Conservation (phyloP, 1,140 invertebrate genomes). For the Nasonia vitripennis region DNA sequence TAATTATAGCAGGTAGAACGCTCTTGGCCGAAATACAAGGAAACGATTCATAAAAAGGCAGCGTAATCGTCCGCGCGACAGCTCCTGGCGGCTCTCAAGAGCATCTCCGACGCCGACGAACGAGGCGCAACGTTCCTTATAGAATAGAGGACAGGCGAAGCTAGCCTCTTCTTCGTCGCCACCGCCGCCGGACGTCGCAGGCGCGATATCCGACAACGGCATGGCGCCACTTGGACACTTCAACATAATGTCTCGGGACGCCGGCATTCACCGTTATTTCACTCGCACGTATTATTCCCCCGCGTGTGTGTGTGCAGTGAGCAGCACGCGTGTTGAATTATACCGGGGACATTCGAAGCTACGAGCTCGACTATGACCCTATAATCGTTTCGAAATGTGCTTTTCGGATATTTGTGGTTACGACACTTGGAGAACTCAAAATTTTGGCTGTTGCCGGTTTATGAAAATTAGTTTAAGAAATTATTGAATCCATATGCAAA, state of each 20-base stretch:
- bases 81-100: constrained; percentile 9
- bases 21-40: background rate
- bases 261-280: constrained; percentile 51
- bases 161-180: too few species aligned
- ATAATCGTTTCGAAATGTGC: constrained; percentile 48
- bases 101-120: background rate
- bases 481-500: too few species aligned
- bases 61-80: background rate
- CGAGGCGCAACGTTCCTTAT: background rate
- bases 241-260: constrained; percentile 53
- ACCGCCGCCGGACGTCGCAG: background rate
- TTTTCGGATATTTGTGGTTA: constrained; percentile 46
- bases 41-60: background rate
- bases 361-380: constrained; percentile 32
- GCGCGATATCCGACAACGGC: constrained; percentile 43
- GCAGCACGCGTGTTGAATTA: constrained; percentile 11
- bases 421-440: constrained; percentile 14
- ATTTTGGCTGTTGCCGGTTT: background rate
- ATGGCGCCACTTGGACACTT: constrained; percentile 57
- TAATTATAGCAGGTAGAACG: background rate
- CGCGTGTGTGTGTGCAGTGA: background rate
- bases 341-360: constrained; percentile 14
- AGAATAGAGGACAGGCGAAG: background rate
- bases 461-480: too few species aligned
- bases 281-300: constrained; percentile 26